Percentiles rank a stretch among this genome's conserved stretches.
These are phyloP conservation scores for Gobius niger DNA, from an alignment of 2,113 vertebrate genomes.

Conservation along the genomic window DNA sequence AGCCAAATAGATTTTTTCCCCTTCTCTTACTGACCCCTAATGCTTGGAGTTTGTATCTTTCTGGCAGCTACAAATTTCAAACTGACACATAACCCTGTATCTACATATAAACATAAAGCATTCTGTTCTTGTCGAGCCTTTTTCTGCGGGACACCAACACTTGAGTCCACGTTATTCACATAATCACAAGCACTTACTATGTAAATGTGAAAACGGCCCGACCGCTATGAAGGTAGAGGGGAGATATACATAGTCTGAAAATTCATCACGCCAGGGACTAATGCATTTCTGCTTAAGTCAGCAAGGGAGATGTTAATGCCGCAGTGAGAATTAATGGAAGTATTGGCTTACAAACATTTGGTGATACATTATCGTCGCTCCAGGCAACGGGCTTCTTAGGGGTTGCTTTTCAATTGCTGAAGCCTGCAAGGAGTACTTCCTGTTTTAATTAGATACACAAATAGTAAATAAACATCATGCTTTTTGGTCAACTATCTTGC, in stretches of 20 bases:
- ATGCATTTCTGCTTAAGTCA: constrained; percentile 71
- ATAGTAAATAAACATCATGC: constrained; percentile 54
- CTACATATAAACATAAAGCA: neutral
- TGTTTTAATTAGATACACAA: constrained; percentile 73
- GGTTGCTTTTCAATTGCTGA: constrained; percentile 66
- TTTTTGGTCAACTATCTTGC: constrained; percentile 38
- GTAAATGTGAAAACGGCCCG: constrained; percentile 52
- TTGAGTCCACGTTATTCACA: constrained; percentile 65
- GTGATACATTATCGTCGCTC: constrained; percentile 74
- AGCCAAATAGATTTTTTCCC: neutral
- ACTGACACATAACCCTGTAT: neutral
- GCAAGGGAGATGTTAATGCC: constrained; percentile 74
- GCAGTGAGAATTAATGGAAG: constrained; percentile 72
- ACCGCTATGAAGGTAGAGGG: constrained; percentile 47
- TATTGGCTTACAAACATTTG: constrained; percentile 77
- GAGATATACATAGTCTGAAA: constrained; percentile 58
- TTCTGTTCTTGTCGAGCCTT: constrained; percentile 34
- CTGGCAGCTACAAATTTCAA: neutral
- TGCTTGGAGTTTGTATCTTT: neutral
- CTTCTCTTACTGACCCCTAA: neutral
- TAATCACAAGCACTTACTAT: constrained; percentile 63
- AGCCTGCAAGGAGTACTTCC: constrained; percentile 52
- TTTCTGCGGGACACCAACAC: constrained; percentile 35
- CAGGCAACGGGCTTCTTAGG: constrained; percentile 48
- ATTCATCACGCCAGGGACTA: constrained; percentile 58